Base-by-base conservation (phyloP, 64 coral and sea anemone species). In the Montipora capricornis region DNA sequence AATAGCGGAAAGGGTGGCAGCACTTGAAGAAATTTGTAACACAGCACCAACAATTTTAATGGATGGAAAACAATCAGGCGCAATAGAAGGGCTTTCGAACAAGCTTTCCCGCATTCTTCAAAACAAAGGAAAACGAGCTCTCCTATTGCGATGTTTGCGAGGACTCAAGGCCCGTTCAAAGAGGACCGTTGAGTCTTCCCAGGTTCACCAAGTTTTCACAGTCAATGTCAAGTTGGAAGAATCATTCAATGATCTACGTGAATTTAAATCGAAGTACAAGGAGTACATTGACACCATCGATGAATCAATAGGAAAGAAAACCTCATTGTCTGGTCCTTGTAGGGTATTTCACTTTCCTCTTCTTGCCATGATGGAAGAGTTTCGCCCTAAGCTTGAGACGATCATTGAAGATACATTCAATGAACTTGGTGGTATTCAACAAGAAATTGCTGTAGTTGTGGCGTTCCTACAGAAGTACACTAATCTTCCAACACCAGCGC, bases 291-390 rank as follows among this genome's bases (percentile, higher is more conserved):
- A 48, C 80, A 14, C 48, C 87, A 53, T 87, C 75, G 0, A 57
- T 92, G 9, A 71, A 46, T 13, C 73, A 70, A 87, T 45, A 6
- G 50, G 16, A 24, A 4, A 20, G 1, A 62, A 29, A 29, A 29
- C 1, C 29, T 1, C 29, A 29, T 1, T 29, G 29, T 29, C 29
- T 29, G 29, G 29, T 29, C 29, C 29, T 29, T 76, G 87, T 2
- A 87, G 95, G 67, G 95, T 96, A 5, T 96, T 96, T 64, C 95
- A 96, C 75, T 96, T 96, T 53, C 95, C 95, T 2, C 88, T 96
- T 2, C 77, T 96, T 5, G 95, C 95, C 26, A 96, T 96, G 95
- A 57, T 96, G 91, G 45, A 91, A 13, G 61, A 77, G 52, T 96
- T 96, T 73, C 87, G 88, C 0, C 76, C 59, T 8, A 95, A 90